phyloP scores from a whole-genome alignment of 2,888 invertebrate species.

The Spialia ferax region DNA sequence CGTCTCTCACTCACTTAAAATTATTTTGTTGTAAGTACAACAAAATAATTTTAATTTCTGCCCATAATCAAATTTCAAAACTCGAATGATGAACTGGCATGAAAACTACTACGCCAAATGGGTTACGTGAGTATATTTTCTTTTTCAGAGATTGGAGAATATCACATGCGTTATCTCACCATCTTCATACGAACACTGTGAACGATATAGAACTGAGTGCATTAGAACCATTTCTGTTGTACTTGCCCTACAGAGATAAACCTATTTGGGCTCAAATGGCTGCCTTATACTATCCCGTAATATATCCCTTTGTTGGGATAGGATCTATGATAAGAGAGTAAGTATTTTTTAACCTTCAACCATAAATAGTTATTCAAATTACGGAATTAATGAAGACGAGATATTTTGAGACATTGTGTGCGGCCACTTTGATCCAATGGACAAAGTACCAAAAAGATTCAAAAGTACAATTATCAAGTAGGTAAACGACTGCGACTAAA shows the following conservation, averaged over 20 bases:
- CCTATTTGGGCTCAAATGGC: conserved; percentile 81
- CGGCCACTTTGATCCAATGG: too few relatives aligned
- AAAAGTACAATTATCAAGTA: too few relatives aligned
- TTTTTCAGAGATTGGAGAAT: conserved; percentile 91
- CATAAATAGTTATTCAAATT: background rate
- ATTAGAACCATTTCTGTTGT: conserved; percentile 90
- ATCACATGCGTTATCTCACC: conserved; percentile 93
- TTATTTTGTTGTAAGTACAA: too few relatives aligned
- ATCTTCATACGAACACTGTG: conserved; percentile 92
- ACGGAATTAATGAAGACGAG: background rate
- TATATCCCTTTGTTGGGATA: conserved; percentile 68
- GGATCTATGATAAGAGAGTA: conserved; percentile 74
- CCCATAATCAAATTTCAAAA: too few relatives aligned
- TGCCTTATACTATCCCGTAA: conserved; percentile 82
- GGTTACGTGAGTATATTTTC: background rate
- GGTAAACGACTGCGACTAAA: too few relatives aligned
- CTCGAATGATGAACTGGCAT: too few relatives aligned
- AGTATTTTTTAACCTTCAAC: conserved; percentile 52
- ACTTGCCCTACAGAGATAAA: conserved; percentile 88
- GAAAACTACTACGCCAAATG: too few relatives aligned
- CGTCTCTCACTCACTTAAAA: too few relatives aligned
- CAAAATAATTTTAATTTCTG: too few relatives aligned
- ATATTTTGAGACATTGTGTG: background rate
- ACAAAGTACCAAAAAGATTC: too few relatives aligned
- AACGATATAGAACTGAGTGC: conserved; percentile 91